A percentile compares a stretch with the other conserved stretches of the same genome.
Conservation (phyloP, 2,888 invertebrate genomes). For the Athalia rosae region DNA sequence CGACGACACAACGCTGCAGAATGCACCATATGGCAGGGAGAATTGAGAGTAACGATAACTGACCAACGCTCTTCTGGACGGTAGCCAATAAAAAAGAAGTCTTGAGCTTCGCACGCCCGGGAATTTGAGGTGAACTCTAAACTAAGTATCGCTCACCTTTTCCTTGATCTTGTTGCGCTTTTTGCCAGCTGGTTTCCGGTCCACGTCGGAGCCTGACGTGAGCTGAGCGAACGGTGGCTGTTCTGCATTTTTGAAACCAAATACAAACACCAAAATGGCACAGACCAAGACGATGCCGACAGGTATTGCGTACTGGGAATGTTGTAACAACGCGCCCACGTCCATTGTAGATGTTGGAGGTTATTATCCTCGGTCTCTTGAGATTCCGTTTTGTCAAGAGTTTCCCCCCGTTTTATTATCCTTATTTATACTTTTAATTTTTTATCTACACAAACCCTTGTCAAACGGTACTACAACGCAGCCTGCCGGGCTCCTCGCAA, state of each 20-base stretch:
- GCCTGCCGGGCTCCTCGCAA: neutral
- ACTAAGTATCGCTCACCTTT: conserved; percentile 77
- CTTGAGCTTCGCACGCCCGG: neutral
- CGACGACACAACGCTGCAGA: conserved; percentile 15
- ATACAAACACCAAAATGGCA: conserved; percentile 84
- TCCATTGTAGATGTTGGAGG: conserved; percentile 61
- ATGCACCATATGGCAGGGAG: conserved; percentile 54
- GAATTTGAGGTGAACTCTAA: neutral
- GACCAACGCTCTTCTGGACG: conserved; percentile 76
- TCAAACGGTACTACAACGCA: neutral
- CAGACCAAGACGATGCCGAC: conserved; percentile 81
- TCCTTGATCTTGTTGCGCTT: conserved; percentile 82
- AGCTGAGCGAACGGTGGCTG: conserved; percentile 88
- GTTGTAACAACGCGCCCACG: conserved; percentile 64
- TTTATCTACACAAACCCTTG: no score
- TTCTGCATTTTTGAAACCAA: conserved; percentile 86
- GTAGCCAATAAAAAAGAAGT: conserved; percentile 52
- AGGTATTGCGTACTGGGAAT: conserved; percentile 76
- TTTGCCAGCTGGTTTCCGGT: conserved; percentile 81
- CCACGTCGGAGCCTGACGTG: conserved; percentile 77
- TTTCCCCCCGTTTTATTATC: neutral
- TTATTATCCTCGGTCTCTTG: conserved; percentile 4
- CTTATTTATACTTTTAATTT: no score
- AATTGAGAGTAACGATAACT: neutral
- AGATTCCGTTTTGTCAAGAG: conserved; percentile 1